A percentile compares a stretch with the other conserved stretches of the same genome.
phyloP scores from a whole-genome alignment of 2,797 vertebrate species.

The Pogoniulus pusillus region DNA sequence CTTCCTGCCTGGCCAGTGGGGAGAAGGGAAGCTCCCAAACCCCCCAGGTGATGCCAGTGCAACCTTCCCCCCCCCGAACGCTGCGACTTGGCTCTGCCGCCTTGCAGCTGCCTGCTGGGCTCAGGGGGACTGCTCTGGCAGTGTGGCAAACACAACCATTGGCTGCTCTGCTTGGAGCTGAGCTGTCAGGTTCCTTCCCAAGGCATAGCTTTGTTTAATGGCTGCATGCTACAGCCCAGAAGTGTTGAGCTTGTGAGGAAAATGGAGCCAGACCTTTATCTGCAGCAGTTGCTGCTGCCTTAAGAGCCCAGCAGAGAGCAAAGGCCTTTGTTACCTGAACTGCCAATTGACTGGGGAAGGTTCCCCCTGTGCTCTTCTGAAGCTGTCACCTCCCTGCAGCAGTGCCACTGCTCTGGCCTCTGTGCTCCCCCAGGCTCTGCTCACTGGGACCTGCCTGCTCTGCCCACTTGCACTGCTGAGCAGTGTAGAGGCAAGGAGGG shows the following conservation, averaged over 20 bases:
- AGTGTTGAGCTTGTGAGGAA: background rate
- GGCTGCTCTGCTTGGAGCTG: background rate
- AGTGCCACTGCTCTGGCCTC: background rate
- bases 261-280: conserved; percentile 10
- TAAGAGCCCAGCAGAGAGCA: background rate
- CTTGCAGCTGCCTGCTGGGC: background rate
- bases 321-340: background rate
- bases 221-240: background rate
- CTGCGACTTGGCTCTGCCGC: background rate
- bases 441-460: background rate
- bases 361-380: background rate
- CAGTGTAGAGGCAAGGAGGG: too few species aligned
- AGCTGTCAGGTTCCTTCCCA: background rate
- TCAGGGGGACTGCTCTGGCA: background rate
- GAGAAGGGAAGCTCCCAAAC: background rate
- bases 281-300: background rate
- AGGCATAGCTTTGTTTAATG: background rate
- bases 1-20: background rate
- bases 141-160: background rate
- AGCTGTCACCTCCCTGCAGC: background rate
- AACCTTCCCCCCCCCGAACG: background rate
- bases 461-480: background rate
- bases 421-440: background rate
- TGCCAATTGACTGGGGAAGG: background rate
- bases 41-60: background rate